A percentile compares a stretch with the other conserved stretches of the same genome.
Conservation (phyloP, 2,113 vertebrate genomes). For the Leptobrachium leishanense region DNA sequence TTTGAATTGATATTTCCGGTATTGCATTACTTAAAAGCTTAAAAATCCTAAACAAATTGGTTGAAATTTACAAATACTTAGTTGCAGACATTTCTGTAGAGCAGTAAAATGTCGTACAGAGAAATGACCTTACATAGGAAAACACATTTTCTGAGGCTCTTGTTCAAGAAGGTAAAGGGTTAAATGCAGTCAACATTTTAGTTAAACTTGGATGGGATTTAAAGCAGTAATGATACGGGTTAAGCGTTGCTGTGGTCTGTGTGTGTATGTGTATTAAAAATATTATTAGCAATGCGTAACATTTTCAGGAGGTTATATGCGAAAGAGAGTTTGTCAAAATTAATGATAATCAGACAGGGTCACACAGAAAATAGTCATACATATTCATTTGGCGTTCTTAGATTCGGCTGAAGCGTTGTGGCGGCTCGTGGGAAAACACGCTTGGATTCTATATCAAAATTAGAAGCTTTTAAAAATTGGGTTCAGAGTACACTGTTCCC, state of each 20-base stretch:
- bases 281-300: slow-evolving; percentile 6
- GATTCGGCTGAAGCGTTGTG: slow-evolving; percentile 14
- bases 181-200: too few relatives aligned
- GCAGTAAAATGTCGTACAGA: too few relatives aligned
- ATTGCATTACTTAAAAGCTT: too few relatives aligned
- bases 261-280: neutral
- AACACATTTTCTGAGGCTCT: too few relatives aligned
- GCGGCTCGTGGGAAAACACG: slow-evolving; percentile 32
- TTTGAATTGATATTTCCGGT: too few relatives aligned
- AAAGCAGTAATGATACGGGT: too few relatives aligned
- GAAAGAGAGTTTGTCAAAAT: slow-evolving; percentile 36
- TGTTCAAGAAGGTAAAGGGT: too few relatives aligned
- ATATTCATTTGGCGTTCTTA: slow-evolving; percentile 39
- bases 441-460: slow-evolving; percentile 44
- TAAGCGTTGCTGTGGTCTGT: neutral
- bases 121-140: too few relatives aligned
- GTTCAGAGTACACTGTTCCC: slow-evolving; percentile 39
- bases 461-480: slow-evolving; percentile 46
- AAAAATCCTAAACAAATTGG: too few relatives aligned
- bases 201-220: too few relatives aligned
- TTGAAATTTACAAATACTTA: too few relatives aligned
- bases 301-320: slow-evolving; percentile 29
- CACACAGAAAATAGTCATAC: slow-evolving; percentile 42
- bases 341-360: slow-evolving; percentile 43
- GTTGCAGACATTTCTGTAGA: too few relatives aligned